phyloP scores from a whole-genome alignment of 2,113 vertebrate species.

The Caranx melampygus region DNA sequence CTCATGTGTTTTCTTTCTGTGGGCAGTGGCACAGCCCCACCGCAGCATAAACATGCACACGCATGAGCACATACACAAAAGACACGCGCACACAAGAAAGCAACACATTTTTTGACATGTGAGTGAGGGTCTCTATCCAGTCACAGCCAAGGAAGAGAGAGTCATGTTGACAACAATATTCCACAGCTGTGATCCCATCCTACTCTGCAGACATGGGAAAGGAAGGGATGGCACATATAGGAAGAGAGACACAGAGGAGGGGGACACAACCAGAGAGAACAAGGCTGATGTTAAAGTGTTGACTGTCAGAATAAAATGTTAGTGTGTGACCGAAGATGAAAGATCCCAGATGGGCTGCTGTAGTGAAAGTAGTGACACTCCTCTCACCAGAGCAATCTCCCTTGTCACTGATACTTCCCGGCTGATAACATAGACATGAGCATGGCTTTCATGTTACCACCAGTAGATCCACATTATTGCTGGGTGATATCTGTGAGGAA shows the following conservation, averaged over 20 bases:
- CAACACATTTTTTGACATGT: constrained; percentile 44
- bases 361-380: constrained; percentile 24
- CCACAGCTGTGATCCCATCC: constrained; percentile 41
- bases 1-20: constrained; percentile 73
- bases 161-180: constrained; percentile 45
- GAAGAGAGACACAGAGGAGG: constrained; percentile 21
- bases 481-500: constrained; percentile 57
- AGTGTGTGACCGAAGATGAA: constrained; percentile 6
- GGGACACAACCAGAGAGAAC: constrained; percentile 1
- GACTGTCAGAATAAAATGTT: not conserved
- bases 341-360: constrained; percentile 9
- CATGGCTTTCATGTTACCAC: constrained; percentile 47
- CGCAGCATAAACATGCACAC: constrained; percentile 45
- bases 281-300: not conserved
- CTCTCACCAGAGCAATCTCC: constrained; percentile 30
- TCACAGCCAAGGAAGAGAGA: constrained; percentile 45
- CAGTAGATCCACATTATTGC: constrained; percentile 39
- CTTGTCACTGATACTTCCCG: constrained; percentile 20
- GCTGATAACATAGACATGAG: constrained; percentile 50
- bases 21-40: constrained; percentile 68
- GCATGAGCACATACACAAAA: constrained; percentile 35
- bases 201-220: constrained; percentile 27
- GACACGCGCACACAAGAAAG: constrained; percentile 26
- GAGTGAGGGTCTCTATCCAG: constrained; percentile 55
- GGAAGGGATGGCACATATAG: constrained; percentile 19